Evolutionary conservation across 2,113 vertebrate species (phyloP).

Genomic region (Pycnonotus jocosus): DNA sequence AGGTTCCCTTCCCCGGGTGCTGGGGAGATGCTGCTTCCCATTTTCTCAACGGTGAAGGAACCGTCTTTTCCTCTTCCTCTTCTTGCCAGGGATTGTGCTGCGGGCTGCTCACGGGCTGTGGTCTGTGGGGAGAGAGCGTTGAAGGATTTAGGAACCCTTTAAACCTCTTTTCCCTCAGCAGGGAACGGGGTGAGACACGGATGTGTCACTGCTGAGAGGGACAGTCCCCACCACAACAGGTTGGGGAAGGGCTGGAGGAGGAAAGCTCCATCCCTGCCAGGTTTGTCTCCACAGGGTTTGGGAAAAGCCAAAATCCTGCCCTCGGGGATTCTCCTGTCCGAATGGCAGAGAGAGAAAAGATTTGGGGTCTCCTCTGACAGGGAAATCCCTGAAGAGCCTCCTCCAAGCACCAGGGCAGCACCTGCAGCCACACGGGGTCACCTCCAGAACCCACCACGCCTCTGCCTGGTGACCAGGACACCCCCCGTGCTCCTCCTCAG

Average conservation of each 20-base stretch:
- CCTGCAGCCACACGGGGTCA: not conserved
- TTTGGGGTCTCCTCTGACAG: not conserved
- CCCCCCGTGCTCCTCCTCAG: not conserved
- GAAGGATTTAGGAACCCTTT: not conserved
- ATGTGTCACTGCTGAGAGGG: rapidly evolving
- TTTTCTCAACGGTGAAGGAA: not conserved
- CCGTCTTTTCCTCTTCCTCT: not conserved
- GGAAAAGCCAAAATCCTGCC: not conserved
- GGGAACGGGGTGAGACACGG: not conserved
- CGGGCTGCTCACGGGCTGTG: not conserved
- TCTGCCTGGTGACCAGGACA: not conserved
- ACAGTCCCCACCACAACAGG: not conserved
- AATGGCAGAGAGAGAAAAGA: not conserved
- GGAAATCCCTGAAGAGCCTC: not conserved
- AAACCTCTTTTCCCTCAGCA: no score
- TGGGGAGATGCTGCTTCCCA: not conserved
- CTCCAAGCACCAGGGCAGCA: rapidly evolving
- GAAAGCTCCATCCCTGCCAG: rapidly evolving
- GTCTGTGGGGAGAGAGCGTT: not conserved
- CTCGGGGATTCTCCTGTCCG: not conserved
- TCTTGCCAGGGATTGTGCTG: not conserved
- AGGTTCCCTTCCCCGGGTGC: not conserved
- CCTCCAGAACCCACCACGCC: not conserved
- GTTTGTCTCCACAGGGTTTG: not conserved
- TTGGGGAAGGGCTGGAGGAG: not conserved